These are phyloP conservation scores for Cerceris ruficornis DNA, from an alignment of 2,888 invertebrate genomes.

Conservation along the genomic window DNA sequence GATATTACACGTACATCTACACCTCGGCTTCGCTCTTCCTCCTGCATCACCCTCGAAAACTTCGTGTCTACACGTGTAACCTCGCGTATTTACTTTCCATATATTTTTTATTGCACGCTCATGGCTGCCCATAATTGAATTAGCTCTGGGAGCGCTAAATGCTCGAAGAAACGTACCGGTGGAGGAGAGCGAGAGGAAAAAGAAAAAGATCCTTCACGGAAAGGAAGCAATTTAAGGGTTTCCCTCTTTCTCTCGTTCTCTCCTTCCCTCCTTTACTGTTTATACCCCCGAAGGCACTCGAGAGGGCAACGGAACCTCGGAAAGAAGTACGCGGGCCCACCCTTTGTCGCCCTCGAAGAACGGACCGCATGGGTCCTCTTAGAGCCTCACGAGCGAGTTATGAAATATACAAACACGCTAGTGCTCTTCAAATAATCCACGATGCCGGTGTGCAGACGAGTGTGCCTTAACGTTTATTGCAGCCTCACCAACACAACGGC, in stretches of 20 bases:
- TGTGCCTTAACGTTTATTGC: conserved; percentile 66
- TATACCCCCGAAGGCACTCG: conserved; percentile 50
- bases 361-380: conserved; percentile 53
- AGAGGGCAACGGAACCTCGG: conserved; percentile 20
- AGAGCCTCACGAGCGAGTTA: conserved; percentile 72
- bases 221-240: conserved; percentile 69
- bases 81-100: conserved; percentile 44
- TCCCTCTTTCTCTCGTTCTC: neutral
- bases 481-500: conserved; percentile 22
- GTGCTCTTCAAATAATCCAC: conserved; percentile 74
- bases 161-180: conserved; percentile 38
- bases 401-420: conserved; percentile 77
- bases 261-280: conserved; percentile 43
- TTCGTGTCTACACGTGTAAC: neutral
- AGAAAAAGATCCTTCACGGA: conserved; percentile 36
- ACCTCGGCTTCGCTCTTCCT: neutral
- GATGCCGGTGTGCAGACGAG: conserved; percentile 23
- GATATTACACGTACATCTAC: neutral
- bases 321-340: conserved; percentile 28
- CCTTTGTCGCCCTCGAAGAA: conserved; percentile 51
- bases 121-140: conserved; percentile 58
- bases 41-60: neutral
- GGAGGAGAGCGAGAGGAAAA: neutral
- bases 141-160: conserved; percentile 62
- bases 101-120: conserved; percentile 49